Evolutionary conservation across 2,888 invertebrate genomes (phyloP).

Genomic region (Allygus modestus): DNA sequence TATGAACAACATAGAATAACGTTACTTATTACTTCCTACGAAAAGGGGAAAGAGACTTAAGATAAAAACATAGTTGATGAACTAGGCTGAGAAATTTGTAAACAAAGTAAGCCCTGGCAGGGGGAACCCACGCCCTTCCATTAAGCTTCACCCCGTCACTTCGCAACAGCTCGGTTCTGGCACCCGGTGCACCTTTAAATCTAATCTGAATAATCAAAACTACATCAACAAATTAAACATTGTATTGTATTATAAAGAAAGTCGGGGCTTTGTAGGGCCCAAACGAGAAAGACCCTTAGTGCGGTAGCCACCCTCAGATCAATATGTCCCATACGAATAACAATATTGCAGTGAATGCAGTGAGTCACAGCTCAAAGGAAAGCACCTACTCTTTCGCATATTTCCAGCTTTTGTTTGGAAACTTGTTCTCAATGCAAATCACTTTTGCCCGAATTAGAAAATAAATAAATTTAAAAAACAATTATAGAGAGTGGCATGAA

Average conservation of each 20-base stretch:
- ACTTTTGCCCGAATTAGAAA: too few species aligned
- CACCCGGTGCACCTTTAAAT: background rate
- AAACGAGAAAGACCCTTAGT: slow-evolving; percentile 17
- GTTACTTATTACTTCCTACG: too few species aligned
- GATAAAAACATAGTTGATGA: too few species aligned
- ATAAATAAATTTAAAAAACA: too few species aligned
- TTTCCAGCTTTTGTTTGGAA: too few species aligned
- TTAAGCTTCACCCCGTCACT: background rate
- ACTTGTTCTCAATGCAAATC: too few species aligned
- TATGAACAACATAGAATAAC: too few species aligned
- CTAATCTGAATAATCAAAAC: background rate
- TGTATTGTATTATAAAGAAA: background rate
- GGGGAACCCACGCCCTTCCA: slow-evolving; percentile 4
- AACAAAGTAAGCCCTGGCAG: too few species aligned
- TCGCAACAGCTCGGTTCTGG: background rate
- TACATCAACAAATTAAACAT: background rate
- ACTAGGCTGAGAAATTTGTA: too few species aligned
- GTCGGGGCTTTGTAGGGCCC: background rate
- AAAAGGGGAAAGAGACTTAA: too few species aligned
- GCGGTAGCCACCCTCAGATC: slow-evolving; percentile 37
- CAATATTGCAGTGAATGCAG: slow-evolving; percentile 35
- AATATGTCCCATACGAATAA: slow-evolving; percentile 37
- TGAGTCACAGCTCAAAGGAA: background rate
- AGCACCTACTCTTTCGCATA: background rate
- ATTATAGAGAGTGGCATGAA: too few species aligned